Evolutionary conservation across 2,888 invertebrate species (phyloP).

Genomic region (Saturnia japonica): DNA sequence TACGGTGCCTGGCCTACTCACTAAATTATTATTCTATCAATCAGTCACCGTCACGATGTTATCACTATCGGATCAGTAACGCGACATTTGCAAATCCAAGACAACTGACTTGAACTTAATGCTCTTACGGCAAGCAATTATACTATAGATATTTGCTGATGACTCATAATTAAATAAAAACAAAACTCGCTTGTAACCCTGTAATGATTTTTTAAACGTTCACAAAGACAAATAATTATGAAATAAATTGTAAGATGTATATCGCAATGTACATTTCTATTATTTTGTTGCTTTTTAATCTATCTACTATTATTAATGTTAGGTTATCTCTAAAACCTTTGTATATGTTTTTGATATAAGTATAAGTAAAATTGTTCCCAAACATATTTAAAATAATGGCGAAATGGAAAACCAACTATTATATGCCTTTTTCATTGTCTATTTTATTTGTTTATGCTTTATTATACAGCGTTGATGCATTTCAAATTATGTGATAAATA

Average conservation of each 20-base stretch:
- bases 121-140: neutral
- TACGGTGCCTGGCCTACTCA: conserved; percentile 77
- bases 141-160: neutral
- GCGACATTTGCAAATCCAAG: neutral
- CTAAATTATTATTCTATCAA: conserved; percentile 79
- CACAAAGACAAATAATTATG: neutral
- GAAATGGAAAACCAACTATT: neutral
- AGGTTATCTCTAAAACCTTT: no score
- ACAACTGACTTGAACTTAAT: neutral
- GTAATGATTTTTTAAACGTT: neutral
- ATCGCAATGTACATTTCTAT: neutral
- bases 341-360: no score
- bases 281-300: neutral
- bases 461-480: no score
- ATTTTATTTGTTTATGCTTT: no score
- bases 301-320: neutral
- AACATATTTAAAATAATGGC: neutral
- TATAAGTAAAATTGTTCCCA: no score
- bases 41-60: conserved; percentile 75
- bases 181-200: neutral
- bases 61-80: conserved; percentile 58
- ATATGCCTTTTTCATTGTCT: neutral
- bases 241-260: neutral
- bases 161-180: neutral
- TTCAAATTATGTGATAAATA: no score